Evolutionary conservation across 2,113 vertebrate species (phyloP).

Genomic region (Nycticryphes semicollaris): DNA sequence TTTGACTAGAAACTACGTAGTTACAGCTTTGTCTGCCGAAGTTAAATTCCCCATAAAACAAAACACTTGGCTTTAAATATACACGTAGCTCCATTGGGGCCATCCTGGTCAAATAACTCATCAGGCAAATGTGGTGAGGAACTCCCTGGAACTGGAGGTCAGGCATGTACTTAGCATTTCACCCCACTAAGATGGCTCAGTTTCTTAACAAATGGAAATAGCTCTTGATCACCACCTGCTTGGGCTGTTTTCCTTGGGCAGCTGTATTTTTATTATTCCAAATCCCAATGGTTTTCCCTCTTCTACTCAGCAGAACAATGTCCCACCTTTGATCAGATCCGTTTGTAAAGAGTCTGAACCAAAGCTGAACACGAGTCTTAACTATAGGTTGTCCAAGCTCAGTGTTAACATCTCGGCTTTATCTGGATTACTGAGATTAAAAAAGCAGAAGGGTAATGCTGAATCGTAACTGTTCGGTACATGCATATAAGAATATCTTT

Average conservation of each 20-base stretch:
- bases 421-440: not conserved
- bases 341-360: not conserved
- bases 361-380: not conserved
- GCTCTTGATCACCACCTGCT: not conserved
- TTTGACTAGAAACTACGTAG: not conserved
- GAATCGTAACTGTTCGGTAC: not conserved
- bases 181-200: not conserved
- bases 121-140: not conserved
- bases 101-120: not conserved
- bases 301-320: not conserved
- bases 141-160: not conserved
- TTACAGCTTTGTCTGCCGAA: not conserved
- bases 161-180: not conserved
- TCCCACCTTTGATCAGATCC: not conserved
- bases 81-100: not conserved
- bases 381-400: not conserved
- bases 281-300: not conserved
- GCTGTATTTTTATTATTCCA: not conserved
- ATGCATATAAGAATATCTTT: not conserved
- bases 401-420: not conserved
- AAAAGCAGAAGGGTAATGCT: not conserved
- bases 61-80: not conserved
- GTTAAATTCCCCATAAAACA: not conserved
- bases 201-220: not conserved
- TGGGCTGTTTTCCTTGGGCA: not conserved